Evolutionary conservation across 2,113 vertebrate species (phyloP).

Genomic region (Furnarius figulus): DNA sequence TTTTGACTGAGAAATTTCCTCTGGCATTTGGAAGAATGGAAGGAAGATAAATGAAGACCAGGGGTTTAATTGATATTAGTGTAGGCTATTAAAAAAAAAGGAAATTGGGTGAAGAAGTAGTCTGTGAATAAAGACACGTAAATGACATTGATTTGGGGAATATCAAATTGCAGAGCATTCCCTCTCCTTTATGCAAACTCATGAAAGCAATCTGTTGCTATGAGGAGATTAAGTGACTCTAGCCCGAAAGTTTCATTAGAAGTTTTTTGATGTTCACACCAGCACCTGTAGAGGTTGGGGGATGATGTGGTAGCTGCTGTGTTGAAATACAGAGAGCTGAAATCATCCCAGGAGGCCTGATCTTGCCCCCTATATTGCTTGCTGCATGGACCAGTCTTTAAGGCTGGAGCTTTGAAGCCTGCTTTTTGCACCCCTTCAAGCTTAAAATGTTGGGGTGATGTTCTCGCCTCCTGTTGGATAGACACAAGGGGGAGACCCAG

Average conservation of each 20-base stretch:
- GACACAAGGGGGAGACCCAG: neutral
- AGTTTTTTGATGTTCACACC: neutral
- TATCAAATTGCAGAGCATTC: neutral
- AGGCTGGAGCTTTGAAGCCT: neutral
- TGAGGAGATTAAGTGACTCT: neutral
- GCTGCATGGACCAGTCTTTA: neutral
- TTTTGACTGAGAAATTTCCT: slow-evolving; percentile 10
- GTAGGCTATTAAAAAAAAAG: neutral
- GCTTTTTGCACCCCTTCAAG: neutral
- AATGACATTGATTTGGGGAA: neutral
- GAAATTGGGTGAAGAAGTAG: neutral
- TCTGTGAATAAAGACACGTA: neutral
- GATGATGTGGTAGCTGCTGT: neutral
- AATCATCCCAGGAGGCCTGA: neutral
- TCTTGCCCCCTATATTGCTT: neutral
- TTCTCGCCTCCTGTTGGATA: neutral
- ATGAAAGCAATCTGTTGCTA: neutral
- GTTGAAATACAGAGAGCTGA: neutral
- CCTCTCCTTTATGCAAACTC: neutral
- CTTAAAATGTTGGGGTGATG: neutral
- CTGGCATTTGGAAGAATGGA: neutral
- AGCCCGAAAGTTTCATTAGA: neutral
- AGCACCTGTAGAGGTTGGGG: neutral
- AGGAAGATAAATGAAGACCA: neutral
- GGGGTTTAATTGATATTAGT: neutral